Percentiles rank a stretch among this genome's conserved stretches.
Conservation (phyloP, 2,113 vertebrate genomes). For the Noctilio leporinus region DNA sequence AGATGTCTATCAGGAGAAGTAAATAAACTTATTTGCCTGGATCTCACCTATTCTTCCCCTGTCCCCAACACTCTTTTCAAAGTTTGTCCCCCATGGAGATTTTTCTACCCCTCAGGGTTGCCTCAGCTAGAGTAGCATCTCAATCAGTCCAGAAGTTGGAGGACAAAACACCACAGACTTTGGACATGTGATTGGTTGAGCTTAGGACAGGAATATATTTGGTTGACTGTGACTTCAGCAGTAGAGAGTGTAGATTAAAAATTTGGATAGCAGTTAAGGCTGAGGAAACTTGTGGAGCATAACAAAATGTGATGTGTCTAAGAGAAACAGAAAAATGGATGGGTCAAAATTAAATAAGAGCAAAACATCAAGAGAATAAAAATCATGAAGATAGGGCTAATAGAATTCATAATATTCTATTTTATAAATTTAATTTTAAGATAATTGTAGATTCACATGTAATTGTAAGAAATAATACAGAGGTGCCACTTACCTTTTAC, state of each 20-base stretch:
- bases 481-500: neutral
- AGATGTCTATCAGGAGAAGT: neutral
- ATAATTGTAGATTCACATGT: neutral
- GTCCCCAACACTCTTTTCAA: neutral
- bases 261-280: neutral
- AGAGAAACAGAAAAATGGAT: neutral
- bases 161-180: neutral
- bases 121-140: neutral
- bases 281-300: neutral
- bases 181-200: neutral
- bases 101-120: neutral
- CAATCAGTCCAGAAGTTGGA: neutral
- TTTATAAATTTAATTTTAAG: neutral
- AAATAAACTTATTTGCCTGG: neutral
- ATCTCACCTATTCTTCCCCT: neutral
- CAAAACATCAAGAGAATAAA: neutral
- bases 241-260: neutral
- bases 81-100: neutral
- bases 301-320: neutral
- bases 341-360: neutral
- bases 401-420: neutral
- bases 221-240: neutral
- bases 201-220: neutral
- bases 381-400: neutral
- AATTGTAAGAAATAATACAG: neutral